Evolutionary conservation across 2,113 vertebrate genomes (phyloP).

Genomic region (Gobiocypris rarus): DNA sequence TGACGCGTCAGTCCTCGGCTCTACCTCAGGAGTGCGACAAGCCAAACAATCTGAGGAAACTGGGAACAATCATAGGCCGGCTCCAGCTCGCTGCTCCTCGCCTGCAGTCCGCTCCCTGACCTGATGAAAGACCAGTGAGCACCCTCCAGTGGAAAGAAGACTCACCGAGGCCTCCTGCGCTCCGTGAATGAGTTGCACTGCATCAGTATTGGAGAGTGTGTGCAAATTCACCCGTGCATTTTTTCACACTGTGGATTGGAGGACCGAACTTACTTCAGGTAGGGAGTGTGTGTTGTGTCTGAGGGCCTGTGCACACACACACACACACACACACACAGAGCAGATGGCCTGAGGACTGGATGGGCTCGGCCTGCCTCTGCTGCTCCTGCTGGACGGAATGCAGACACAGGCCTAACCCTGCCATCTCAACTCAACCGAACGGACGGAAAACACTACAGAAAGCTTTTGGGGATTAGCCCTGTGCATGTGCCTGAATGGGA

Average conservation of each 20-base stretch:
- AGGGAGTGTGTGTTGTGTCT: not conserved
- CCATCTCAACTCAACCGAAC: not conserved
- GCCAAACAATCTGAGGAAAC: constrained; percentile 79
- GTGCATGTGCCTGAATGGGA: not conserved
- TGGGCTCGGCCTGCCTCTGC: constrained; percentile 57
- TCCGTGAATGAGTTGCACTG: constrained; percentile 22
- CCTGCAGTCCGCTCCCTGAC: constrained; percentile 67
- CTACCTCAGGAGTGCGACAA: constrained; percentile 64
- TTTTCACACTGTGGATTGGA: not conserved
- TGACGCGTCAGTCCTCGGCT: constrained; percentile 69
- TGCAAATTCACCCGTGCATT: not conserved
- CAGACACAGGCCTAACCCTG: not conserved
- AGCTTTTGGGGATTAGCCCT: not conserved
- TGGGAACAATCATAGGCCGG: constrained; percentile 76
- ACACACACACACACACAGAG: constrained; percentile 61
- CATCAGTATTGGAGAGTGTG: not conserved
- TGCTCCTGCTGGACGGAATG: constrained; percentile 81
- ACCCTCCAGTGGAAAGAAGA: constrained; percentile 65
- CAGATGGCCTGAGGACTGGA: constrained; percentile 67
- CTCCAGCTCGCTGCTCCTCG: constrained; percentile 72
- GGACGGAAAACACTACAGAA: no score
- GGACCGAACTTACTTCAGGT: not conserved
- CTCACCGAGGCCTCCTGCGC: constrained; percentile 63
- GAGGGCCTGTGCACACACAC: not conserved
- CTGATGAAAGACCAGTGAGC: constrained; percentile 77